Evolutionary conservation across 1,140 invertebrate genomes (phyloP).

Genomic region (Caenorhabditis remanei): DNA sequence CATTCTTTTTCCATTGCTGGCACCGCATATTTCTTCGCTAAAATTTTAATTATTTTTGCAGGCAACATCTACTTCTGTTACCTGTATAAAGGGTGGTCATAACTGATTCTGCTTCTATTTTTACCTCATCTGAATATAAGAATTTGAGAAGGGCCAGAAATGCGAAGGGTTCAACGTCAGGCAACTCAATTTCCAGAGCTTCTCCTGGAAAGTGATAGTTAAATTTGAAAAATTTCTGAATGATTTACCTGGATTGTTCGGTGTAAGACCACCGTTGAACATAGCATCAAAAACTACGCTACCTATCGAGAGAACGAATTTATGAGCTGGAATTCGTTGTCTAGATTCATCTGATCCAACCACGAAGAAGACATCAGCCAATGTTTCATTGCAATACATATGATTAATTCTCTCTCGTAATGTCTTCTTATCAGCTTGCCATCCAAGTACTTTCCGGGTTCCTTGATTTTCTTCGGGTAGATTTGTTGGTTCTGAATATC

Average conservation of each 20-base stretch:
- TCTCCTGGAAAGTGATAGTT: conserved; percentile 73
- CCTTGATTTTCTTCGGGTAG: background rate
- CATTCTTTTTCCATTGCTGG: conserved; percentile 87
- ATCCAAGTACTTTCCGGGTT: conserved; percentile 64
- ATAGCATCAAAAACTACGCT: conserved; percentile 89
- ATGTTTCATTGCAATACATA: conserved; percentile 86
- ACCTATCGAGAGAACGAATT: conserved; percentile 86
- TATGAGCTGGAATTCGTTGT: conserved; percentile 85
- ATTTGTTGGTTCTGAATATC: conserved; percentile 3
- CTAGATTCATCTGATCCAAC: conserved; percentile 80
- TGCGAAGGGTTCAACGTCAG: conserved; percentile 88
- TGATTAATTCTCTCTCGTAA: conserved; percentile 86
- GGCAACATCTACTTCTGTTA: background rate
- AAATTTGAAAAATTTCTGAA: conserved; percentile 1
- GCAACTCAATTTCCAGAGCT: conserved; percentile 85
- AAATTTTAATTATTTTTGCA: conserved; percentile 53
- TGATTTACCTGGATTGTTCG: conserved; percentile 74
- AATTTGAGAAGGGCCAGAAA: conserved; percentile 82
- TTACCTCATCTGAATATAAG: conserved; percentile 88
- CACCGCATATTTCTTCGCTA: conserved; percentile 88
- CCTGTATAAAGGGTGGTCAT: conserved; percentile 87
- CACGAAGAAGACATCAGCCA: conserved; percentile 86
- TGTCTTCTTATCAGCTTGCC: conserved; percentile 83
- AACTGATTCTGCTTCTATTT: conserved; percentile 88
- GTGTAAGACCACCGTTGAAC: conserved; percentile 83